Percentiles rank a stretch among this genome's conserved stretches.
Conservation (phyloP, 2,797 vertebrate genomes). For the Gadopsis bispinosus region DNA sequence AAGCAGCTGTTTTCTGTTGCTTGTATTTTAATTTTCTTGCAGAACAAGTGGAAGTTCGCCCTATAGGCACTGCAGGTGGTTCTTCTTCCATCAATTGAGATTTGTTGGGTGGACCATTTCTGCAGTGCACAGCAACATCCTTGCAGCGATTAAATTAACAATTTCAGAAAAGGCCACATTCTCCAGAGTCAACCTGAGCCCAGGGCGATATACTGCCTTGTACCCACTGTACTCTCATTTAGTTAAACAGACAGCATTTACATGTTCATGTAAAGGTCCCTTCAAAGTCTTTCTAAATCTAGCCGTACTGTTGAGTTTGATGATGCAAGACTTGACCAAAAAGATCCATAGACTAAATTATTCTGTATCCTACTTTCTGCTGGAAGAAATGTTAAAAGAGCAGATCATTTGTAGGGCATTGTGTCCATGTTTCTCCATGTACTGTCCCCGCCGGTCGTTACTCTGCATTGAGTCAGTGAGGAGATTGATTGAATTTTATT, state of each 20-base stretch:
- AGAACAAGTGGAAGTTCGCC: too few relatives aligned
- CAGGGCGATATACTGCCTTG: not conserved
- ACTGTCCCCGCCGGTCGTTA: not conserved
- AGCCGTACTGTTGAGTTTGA: not conserved
- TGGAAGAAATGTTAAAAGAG: not conserved
- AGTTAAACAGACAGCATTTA: not conserved
- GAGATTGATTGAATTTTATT: constrained; percentile 29
- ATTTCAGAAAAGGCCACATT: not conserved
- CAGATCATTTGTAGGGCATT: not conserved
- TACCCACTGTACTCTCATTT: not conserved
- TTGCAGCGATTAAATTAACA: not conserved
- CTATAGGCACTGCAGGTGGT: not conserved
- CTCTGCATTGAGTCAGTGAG: constrained; percentile 1
- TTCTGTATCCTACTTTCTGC: not conserved
- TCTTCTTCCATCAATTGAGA: not conserved
- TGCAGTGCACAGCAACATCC: not conserved
- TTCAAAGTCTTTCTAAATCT: not conserved
- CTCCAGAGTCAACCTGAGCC: not conserved
- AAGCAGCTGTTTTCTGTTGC: constrained; percentile 43
- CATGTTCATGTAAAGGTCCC: not conserved
- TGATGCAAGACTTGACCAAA: constrained; percentile 1
- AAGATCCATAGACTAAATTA: not conserved
- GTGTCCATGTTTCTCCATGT: not conserved
- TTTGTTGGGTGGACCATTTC: not conserved
- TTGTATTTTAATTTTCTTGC: too few relatives aligned